Percentiles rank a stretch among this genome's conserved stretches.
Evolutionary conservation across 1,140 invertebrate species (phyloP).

Genomic region (Pteromalus puparum): DNA sequence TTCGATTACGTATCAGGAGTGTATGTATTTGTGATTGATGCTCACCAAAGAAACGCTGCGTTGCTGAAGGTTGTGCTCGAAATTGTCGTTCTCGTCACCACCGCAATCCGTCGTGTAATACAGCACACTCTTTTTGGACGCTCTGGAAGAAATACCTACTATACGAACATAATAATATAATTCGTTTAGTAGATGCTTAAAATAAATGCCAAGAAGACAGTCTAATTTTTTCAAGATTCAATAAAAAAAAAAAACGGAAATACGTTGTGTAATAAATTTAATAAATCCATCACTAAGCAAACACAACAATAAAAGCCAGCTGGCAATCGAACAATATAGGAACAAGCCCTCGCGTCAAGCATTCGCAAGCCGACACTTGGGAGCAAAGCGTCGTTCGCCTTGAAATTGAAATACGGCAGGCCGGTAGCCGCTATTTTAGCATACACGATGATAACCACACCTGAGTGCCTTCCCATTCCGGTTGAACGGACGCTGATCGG

Average conservation of each 20-base stretch:
- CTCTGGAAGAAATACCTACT: conserved; percentile 62
- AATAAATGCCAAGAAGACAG: neutral
- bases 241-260: too few relatives aligned
- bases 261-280: too few relatives aligned
- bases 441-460: conserved; percentile 62
- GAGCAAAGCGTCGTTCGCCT: neutral
- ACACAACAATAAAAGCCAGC: too few relatives aligned
- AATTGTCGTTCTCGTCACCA: conserved; percentile 64
- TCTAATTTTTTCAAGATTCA: too few relatives aligned
- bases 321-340: too few relatives aligned
- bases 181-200: neutral
- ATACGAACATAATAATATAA: neutral
- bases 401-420: conserved; percentile 1
- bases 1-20: too few relatives aligned
- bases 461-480: conserved; percentile 72
- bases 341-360: too few relatives aligned
- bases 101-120: conserved; percentile 71
- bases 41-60: conserved; percentile 70
- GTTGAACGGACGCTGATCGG: conserved; percentile 64
- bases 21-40: neutral
- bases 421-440: neutral
- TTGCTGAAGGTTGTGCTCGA: conserved; percentile 66
- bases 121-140: conserved; percentile 70
- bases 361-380: too few relatives aligned
- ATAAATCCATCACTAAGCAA: too few relatives aligned